Conservation (phyloP, 2,888 invertebrate genomes). For the Pristionchus fissidentatus region DNA sequence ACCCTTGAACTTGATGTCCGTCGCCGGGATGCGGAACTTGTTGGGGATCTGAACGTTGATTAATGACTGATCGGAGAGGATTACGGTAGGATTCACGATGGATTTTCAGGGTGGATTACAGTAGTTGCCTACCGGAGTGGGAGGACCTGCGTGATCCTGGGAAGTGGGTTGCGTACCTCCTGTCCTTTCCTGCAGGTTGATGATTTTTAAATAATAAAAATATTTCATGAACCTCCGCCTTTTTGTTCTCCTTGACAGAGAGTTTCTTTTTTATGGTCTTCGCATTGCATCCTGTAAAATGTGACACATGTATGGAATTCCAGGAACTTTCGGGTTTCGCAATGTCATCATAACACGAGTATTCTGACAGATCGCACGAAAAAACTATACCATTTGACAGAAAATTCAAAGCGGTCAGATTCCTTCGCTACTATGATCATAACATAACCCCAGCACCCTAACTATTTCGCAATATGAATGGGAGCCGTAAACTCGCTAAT, state of each 20-base stretch:
- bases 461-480: too few relatives aligned
- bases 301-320: too few relatives aligned
- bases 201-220: background rate
- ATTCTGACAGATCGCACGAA: too few relatives aligned
- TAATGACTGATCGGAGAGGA: background rate
- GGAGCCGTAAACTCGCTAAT: too few relatives aligned
- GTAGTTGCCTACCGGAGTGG: conserved; percentile 29
- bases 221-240: background rate
- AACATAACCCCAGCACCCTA: too few relatives aligned
- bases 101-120: background rate
- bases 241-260: conserved; percentile 10
- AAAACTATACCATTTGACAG: too few relatives aligned
- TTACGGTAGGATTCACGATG: too few relatives aligned
- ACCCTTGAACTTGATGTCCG: conserved; percentile 33
- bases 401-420: too few relatives aligned
- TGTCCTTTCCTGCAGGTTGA: background rate
- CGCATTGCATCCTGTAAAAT: background rate
- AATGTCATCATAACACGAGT: too few relatives aligned
- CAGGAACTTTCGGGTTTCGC: too few relatives aligned
- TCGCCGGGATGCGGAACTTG: conserved; percentile 35
- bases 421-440: too few relatives aligned
- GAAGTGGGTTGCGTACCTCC: conserved; percentile 18
- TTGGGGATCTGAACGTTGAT: conserved; percentile 25
- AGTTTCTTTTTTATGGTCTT: background rate
- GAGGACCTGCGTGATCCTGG: conserved; percentile 25